Evolutionary conservation across 2,113 vertebrate genomes (phyloP).

Genomic region (Chloroceryle aenea): DNA sequence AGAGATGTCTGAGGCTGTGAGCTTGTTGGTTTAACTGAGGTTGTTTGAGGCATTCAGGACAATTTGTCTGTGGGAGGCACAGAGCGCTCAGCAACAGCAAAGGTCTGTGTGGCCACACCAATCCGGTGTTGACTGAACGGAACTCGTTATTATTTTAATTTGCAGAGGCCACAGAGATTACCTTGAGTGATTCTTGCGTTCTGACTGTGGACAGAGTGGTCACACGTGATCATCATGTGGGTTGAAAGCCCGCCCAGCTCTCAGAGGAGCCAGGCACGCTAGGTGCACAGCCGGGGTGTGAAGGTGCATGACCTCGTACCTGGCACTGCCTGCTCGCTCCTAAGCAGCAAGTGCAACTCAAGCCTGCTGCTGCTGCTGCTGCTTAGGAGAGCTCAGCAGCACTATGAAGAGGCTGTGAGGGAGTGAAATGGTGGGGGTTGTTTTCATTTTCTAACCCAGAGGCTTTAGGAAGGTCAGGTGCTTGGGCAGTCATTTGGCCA

Average conservation of each 20-base stretch:
- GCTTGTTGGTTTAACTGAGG: neutral
- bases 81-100: neutral
- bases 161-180: neutral
- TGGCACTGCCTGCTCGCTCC: neutral
- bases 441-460: neutral
- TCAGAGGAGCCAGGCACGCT: neutral
- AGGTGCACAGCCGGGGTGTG: rapidly evolving
- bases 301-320: neutral
- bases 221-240: neutral
- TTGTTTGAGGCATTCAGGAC: neutral
- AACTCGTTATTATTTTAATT: constrained; percentile 3
- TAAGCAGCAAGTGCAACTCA: neutral
- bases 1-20: neutral
- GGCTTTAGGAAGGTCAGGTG: neutral
- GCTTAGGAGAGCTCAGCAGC: neutral
- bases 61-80: neutral
- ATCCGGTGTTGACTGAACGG: neutral
- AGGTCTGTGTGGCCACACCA: neutral
- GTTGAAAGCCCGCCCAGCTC: neutral
- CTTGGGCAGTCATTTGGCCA: rapidly evolving
- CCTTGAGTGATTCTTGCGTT: neutral
- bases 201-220: neutral
- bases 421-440: neutral
- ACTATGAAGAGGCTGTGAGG: neutral
- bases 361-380: neutral